These are phyloP conservation scores for Clinocottus analis DNA, from an alignment of 2,113 vertebrate species.

Conservation along the genomic window DNA sequence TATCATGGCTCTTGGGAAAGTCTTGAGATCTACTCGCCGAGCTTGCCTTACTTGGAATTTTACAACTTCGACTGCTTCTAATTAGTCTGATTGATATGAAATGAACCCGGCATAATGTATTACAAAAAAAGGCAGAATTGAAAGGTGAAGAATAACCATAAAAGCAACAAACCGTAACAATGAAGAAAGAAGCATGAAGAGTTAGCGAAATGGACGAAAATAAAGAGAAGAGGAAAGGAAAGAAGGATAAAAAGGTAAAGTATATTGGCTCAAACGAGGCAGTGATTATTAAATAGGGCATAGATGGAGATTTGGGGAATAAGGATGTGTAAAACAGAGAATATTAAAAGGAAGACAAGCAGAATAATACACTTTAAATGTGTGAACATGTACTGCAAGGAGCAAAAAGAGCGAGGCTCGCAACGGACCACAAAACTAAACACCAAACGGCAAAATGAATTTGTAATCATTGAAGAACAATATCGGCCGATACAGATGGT, in stretches of 20 bases:
- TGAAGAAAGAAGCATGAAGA: constrained; percentile 3
- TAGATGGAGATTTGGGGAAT: constrained; percentile 2
- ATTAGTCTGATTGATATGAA: constrained; percentile 3
- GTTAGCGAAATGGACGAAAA: neutral
- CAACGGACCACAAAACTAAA: no score
- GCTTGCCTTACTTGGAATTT: no score
- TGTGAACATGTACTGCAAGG: constrained; percentile 14
- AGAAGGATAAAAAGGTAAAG: constrained; percentile 19
- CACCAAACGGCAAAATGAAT: neutral
- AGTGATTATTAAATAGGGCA: constrained; percentile 41
- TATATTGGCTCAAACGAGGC: constrained; percentile 21
- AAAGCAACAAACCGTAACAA: constrained; percentile 22
- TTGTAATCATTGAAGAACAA: neutral
- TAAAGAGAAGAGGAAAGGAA: neutral
- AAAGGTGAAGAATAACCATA: constrained; percentile 15
- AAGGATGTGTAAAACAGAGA: constrained; percentile 12
- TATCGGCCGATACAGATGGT: neutral
- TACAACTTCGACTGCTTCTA: neutral
- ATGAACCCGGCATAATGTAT: neutral
- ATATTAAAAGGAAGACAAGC: constrained; percentile 32
- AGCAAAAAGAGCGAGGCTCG: constrained; percentile 4
- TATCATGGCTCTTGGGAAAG: neutral
- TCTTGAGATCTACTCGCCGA: neutral
- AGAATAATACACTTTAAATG: constrained; percentile 20
- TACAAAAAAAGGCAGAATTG: neutral